Base-by-base conservation (phyloP, 2,888 invertebrate species). In the Tribolium freemani region DNA sequence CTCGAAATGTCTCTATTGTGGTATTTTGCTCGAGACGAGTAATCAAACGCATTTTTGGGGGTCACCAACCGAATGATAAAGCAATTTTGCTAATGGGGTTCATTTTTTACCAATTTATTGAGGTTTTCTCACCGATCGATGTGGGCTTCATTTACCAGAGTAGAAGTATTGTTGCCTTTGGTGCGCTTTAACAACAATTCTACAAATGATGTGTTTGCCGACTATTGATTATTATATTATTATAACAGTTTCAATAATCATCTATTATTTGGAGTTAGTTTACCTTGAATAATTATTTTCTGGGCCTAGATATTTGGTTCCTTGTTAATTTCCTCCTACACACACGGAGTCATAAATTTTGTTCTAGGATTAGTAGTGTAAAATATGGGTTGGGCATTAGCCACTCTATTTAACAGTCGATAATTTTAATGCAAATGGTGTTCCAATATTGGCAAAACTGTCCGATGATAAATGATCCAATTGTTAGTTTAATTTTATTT, bases 1-100 rank as follows among this genome's bases (percentile, higher is more conserved):
- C 60, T 60, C 8, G 11, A 20, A 60, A 60, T 60, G 60, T 60
- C 60, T 60, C 46, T 60, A 60, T n/a, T n/a, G n/a, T n/a, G n/a
- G n/a, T n/a, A n/a, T 48, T 60, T 60, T 48, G 46, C 9, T 20
- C 3, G 1, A 16, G 16, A 16, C 16, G 16, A 1, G 11, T 10
- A 20, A 13, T 20, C 45, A 45, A 2, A 58, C 44, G 45, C 44
- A 45, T 38, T 38, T 38, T 38, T n/a, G n/a, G n/a, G n/a, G 38
- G 38, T 38, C 38, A 38, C 38, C 8, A 38, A 9, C 38, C 38
- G 38, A 38, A 31, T 3, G 9, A 31, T 31, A 9, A 31, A n/a
- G 38, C 13, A 46, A 60, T 60, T 60, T 6, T 60, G 30, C 20
- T 60, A 60, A 60, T 60, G 60, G 60, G 60, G 46, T n/a, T 26